Evolutionary conservation across 2,113 vertebrate genomes (phyloP).

Genomic region (Myotis davidii): DNA sequence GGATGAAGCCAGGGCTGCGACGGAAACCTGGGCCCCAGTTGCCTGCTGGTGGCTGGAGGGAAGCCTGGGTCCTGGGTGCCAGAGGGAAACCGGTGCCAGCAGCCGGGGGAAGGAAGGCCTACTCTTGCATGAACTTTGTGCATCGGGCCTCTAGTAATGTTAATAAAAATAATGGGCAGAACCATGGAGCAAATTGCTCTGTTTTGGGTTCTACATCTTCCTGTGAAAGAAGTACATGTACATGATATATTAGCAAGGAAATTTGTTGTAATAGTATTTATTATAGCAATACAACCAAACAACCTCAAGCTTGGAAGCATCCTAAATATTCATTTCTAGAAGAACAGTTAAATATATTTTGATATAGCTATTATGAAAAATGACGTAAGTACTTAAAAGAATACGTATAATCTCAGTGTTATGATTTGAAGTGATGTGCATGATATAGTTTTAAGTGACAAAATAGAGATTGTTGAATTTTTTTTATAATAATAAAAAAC

Average conservation of each 20-base stretch:
- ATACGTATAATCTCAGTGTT: neutral
- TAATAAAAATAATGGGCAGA: neutral
- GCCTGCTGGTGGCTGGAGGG: no score
- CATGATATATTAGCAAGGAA: neutral
- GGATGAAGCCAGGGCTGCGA: no score
- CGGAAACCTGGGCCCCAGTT: no score
- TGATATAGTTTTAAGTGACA: conserved; percentile 7
- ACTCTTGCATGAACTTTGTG: no score
- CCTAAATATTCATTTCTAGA: neutral
- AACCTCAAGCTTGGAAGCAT: neutral
- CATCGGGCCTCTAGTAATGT: neutral
- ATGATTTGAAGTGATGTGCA: neutral
- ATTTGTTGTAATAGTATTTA: neutral
- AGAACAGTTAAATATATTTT: neutral
- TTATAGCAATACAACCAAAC: neutral
- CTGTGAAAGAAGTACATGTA: neutral
- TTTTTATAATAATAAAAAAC: neutral
- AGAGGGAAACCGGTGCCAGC: no score
- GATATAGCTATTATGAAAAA: neutral
- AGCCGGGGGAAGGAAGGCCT: no score
- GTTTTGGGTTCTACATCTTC: neutral
- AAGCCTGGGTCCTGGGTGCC: no score
- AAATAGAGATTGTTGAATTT: neutral
- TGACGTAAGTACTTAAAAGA: neutral
- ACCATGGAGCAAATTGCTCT: neutral